Evolutionary conservation across 2,113 vertebrate genomes (phyloP).

Genomic region (Hylia prasina): DNA sequence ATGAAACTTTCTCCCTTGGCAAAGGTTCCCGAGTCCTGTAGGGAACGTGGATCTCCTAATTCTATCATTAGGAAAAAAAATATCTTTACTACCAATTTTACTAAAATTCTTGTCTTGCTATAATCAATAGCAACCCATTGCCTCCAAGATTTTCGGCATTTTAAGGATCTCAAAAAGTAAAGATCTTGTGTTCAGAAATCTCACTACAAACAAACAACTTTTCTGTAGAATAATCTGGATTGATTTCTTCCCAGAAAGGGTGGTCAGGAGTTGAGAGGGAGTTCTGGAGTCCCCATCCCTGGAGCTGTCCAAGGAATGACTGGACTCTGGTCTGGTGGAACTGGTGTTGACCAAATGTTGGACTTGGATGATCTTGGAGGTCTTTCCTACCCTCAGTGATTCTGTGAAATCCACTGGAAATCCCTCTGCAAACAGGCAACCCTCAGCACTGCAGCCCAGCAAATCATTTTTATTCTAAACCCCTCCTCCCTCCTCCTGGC

Average conservation of each 20-base stretch:
- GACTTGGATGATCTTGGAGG: neutral
- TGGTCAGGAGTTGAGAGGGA: fast-evolving
- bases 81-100: neutral
- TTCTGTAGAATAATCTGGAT: neutral
- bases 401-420: neutral
- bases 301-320: fast-evolving
- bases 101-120: neutral
- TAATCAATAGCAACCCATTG: neutral
- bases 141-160: neutral
- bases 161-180: neutral
- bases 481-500: neutral
- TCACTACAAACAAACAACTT: neutral
- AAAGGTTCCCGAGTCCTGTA: neutral
- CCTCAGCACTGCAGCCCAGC: neutral
- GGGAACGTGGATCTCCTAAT: neutral
- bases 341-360: neutral
- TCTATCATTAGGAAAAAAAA: neutral
- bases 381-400: neutral
- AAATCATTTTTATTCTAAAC: neutral
- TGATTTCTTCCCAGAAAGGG: fast-evolving
- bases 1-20: neutral
- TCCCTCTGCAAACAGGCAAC: neutral
- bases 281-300: neutral
- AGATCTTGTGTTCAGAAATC: neutral
- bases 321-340: neutral